Evolutionary conservation across 2,888 invertebrate species (phyloP).

Genomic region (Blastobasis lacticolella): DNA sequence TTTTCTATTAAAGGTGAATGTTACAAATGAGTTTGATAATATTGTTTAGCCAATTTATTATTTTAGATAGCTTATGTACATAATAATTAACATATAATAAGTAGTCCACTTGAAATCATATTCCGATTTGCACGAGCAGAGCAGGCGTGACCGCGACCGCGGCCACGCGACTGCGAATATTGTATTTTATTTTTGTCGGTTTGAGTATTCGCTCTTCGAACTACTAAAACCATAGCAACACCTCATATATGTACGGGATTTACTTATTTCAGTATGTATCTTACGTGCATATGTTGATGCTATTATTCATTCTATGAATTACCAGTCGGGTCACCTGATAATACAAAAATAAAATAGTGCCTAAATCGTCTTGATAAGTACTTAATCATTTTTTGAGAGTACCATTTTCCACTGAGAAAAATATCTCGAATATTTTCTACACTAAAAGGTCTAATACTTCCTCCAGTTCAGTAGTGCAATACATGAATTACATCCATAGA

Average conservation of each 20-base stretch:
- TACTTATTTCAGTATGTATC: too few relatives aligned
- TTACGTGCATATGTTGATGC: too few relatives aligned
- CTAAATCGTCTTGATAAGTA: not conserved
- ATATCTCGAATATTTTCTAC: too few relatives aligned
- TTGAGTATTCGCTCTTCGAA: too few relatives aligned
- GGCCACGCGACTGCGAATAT: too few relatives aligned
- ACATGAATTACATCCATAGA: conserved; percentile 45
- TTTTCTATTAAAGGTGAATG: conserved; percentile 47
- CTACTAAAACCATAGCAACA: too few relatives aligned
- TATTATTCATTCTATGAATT: not conserved
- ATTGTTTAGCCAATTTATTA: conserved; percentile 49
- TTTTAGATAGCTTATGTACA: conserved; percentile 53
- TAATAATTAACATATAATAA: conserved; percentile 44
- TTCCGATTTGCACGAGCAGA: conserved; percentile 31
- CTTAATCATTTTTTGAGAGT: not conserved
- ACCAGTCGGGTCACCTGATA: too few relatives aligned
- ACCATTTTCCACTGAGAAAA: too few relatives aligned
- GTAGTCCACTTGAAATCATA: conserved; percentile 51
- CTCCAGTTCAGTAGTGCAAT: conserved; percentile 57
- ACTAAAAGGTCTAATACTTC: not conserved
- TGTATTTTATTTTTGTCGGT: too few relatives aligned
- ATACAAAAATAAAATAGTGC: not conserved
- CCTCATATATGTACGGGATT: too few relatives aligned
- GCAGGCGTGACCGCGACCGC: too few relatives aligned
- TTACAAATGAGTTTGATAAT: conserved; percentile 47